Evolutionary conservation across 2,113 vertebrate genomes (phyloP), one percentile per base, ranked within the genome.

Genomic region (Bubo bubo): DNA sequence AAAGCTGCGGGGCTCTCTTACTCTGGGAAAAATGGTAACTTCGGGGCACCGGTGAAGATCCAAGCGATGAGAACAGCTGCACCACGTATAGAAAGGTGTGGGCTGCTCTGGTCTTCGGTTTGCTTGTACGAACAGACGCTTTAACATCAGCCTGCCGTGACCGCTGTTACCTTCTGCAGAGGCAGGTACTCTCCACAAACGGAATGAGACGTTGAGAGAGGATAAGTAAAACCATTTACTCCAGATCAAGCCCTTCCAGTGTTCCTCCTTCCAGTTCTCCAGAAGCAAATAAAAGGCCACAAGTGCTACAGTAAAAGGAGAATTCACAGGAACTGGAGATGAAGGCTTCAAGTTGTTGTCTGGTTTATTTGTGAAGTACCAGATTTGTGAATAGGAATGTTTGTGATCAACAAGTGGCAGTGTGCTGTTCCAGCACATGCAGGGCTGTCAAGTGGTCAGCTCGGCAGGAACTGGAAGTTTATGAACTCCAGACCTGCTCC

Each of bases 11-110:
- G n/a, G 14, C 6, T 8, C 9, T 21, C 22, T 12, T 9, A 1
- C 47, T 10, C 15, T 1, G 50, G 14, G 43, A 3, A 5, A 27
- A 26, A 16, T 0, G 52, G 1, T 14, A 3, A 8, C 12, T 20
- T 10, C 12, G 6, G 52, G 2, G 12, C 28, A 0, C 9, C 3
- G 1, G 7, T 4, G 55, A 5, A 7, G 63, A 7, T 4, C 2
- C 27, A 1, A 15, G 5, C 2, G 9, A 2, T 4, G 45, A 9
- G 67, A 39, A 16, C 26, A 7, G 68, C 59, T 3, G 53, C 41
- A 9, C 3, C 76, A 0, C 3, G 3, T 3, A 4, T 1, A 5
- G 72, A 12, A 39, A 47, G 56, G 77, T 9, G 64, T 4, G 80
- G 55, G 60, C 56, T 3, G 19, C n/a, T 28, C 37, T 3, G 0